A percentile compares a stretch with the other conserved stretches of the same genome.
Evolutionary conservation across 2,797 vertebrate species (phyloP).

Genomic region (Coregonus sp.): DNA sequence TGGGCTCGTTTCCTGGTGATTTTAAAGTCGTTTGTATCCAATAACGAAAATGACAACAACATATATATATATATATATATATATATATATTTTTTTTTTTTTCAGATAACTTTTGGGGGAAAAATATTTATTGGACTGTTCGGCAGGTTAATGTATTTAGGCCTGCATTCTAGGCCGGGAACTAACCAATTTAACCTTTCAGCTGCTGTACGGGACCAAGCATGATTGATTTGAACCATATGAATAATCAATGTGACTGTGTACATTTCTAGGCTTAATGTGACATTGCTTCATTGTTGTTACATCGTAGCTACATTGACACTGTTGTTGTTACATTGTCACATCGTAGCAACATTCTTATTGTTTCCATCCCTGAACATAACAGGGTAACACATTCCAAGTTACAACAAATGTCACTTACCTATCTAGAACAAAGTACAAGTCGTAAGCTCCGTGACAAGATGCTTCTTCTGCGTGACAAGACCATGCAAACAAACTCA

Average conservation of each 20-base stretch:
- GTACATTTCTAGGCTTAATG: neutral
- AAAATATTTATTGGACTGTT: neutral
- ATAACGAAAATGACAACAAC: no score
- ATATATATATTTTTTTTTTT: neutral
- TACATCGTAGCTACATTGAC: neutral
- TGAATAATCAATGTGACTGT: neutral
- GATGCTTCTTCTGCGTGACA: constrained; percentile 74
- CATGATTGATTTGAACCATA: neutral
- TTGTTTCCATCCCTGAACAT: neutral
- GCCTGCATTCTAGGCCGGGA: neutral
- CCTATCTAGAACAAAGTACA: constrained; percentile 94
- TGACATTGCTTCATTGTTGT: neutral
- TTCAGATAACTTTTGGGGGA: no score
- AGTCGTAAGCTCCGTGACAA: constrained; percentile 88
- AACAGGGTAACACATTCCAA: neutral
- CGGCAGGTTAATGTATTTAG: neutral
- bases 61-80: no score
- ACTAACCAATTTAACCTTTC: neutral
- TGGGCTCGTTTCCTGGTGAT: no score
- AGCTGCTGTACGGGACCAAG: neutral
- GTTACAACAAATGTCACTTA: constrained; percentile 64
- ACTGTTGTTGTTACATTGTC: neutral
- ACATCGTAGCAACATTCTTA: neutral
- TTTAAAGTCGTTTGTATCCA: no score
- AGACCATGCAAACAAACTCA: constrained; percentile 36